Conservation (phyloP, 2,797 vertebrate species). For the Sylvilagus floridanus region DNA sequence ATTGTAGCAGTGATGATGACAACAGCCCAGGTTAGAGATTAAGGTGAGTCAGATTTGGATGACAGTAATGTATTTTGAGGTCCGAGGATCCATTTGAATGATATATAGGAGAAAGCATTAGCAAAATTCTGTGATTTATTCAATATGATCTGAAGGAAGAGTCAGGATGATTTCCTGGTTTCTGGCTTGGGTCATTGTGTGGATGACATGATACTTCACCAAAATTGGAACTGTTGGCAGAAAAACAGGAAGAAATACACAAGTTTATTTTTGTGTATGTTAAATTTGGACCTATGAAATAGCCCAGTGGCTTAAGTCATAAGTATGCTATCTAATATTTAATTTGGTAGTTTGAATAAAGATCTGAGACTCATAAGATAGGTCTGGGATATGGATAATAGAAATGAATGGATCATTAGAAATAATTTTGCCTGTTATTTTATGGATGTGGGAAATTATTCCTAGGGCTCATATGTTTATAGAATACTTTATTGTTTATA, state of each 20-base stretch:
- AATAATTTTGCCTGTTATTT: not conserved
- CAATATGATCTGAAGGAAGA: not conserved
- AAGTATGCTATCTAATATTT: not conserved
- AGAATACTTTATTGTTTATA: not conserved
- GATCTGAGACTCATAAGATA: not conserved
- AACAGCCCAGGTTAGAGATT: not conserved
- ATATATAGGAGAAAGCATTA: not conserved
- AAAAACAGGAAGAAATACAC: not conserved
- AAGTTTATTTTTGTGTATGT: not conserved
- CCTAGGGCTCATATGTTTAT: not conserved
- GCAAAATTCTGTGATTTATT: not conserved
- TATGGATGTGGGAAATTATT: conserved; percentile 23
- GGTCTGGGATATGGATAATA: not conserved
- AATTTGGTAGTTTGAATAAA: not conserved
- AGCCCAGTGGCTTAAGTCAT: not conserved
- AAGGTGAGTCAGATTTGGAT: not conserved
- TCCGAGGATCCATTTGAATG: not conserved
- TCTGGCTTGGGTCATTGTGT: not conserved
- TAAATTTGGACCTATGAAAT: conserved; percentile 1
- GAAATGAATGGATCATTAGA: not conserved
- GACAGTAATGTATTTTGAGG: not conserved
- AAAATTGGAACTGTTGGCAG: not conserved
- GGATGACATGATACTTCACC: not conserved
- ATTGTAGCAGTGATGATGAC: not conserved
- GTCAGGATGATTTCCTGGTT: not conserved